phyloP scores from a whole-genome alignment of 2,113 vertebrate genomes.

The Aspiorhynchus laticeps region DNA sequence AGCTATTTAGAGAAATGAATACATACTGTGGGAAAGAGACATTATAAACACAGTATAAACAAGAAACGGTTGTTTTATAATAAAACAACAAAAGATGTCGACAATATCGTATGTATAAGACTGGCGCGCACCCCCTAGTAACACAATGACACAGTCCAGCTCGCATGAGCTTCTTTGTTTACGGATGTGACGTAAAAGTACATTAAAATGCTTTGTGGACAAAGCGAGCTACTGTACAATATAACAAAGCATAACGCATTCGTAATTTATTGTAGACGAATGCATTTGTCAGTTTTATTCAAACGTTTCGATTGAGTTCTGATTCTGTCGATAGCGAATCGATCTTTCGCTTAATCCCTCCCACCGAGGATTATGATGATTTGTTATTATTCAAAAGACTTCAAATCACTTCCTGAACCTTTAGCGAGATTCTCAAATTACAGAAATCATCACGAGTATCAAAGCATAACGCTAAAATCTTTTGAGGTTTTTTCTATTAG shows the following conservation, averaged over 20 bases:
- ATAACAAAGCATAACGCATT: not conserved
- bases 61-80: too few species aligned
- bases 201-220: not conserved
- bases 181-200: slow-evolving; percentile 66
- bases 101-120: accelerated
- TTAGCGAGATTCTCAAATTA: not conserved
- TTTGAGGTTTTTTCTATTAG: not conserved
- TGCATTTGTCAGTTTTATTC: not conserved
- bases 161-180: slow-evolving; percentile 66
- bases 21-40: not conserved
- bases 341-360: slow-evolving; percentile 9
- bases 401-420: slow-evolving; percentile 16
- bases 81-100: accelerated
- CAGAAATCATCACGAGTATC: not conserved
- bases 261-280: not conserved
- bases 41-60: accelerated
- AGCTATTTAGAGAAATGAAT: not conserved
- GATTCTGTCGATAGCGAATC: not conserved
- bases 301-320: not conserved
- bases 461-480: not conserved
- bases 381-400: slow-evolving; percentile 38
- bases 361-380: slow-evolving; percentile 8
- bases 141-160: slow-evolving; percentile 59
- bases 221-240: not conserved
- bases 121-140: not conserved